Evolutionary conservation across 1,140 invertebrate genomes (phyloP).

Genomic region (Platorchestia sp.): DNA sequence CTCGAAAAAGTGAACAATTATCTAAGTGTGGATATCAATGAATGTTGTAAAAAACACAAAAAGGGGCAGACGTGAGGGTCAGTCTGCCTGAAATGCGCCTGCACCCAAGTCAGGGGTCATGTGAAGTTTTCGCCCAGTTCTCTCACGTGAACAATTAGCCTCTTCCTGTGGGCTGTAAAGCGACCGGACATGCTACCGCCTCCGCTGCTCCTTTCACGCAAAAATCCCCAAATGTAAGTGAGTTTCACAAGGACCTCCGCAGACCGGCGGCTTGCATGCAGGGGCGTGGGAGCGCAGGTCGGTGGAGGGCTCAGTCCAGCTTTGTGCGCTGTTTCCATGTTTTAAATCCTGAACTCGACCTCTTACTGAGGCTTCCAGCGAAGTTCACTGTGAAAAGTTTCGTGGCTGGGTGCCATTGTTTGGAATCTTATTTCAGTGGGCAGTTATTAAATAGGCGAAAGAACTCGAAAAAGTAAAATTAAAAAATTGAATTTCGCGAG

Average conservation of each 20-base stretch:
- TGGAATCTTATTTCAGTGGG: neutral
- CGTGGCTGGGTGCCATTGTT: neutral
- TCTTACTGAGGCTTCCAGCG: neutral
- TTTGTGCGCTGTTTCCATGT: neutral
- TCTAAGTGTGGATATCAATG: neutral
- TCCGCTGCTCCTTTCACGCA: slow-evolving; percentile 23
- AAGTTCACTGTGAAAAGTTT: neutral
- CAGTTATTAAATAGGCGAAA: too few relatives aligned
- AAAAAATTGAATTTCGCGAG: neutral
- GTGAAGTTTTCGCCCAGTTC: neutral
- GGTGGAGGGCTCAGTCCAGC: too few relatives aligned
- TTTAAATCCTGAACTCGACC: neutral
- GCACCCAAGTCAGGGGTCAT: slow-evolving; percentile 11
- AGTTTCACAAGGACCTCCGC: neutral
- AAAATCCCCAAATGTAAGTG: slow-evolving; percentile 36
- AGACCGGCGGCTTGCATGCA: neutral
- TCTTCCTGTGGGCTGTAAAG: neutral
- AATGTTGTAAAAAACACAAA: neutral
- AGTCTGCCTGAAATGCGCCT: slow-evolving; percentile 1
- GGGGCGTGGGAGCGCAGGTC: neutral
- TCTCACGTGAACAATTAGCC: slow-evolving; percentile 45
- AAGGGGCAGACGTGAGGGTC: slow-evolving; percentile 20
- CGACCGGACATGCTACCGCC: slow-evolving; percentile 17
- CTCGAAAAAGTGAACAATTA: neutral
- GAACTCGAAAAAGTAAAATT: neutral